Evolutionary conservation across 2,113 vertebrate genomes (phyloP).

Genomic region (Chrysochloris asiatica): DNA sequence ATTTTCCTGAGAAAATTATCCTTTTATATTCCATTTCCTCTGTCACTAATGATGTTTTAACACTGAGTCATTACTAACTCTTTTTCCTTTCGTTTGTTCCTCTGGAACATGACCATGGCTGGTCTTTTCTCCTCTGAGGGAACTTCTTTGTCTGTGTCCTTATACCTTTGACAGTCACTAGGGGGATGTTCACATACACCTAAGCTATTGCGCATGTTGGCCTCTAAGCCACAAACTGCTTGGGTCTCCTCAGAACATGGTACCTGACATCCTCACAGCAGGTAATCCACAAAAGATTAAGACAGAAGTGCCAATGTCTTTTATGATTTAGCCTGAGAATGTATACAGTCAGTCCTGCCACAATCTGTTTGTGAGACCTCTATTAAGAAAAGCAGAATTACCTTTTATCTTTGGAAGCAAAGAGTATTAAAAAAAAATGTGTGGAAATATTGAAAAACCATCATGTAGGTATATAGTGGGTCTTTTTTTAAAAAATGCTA

Average conservation of each 20-base stretch:
- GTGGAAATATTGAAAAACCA: background rate
- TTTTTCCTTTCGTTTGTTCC: background rate
- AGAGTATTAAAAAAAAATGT: background rate
- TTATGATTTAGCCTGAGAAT: background rate
- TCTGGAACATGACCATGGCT: background rate
- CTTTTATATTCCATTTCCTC: background rate
- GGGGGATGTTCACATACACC: background rate
- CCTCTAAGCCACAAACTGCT: background rate
- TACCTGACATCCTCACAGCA: background rate
- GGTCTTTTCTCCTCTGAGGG: background rate
- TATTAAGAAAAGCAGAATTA: background rate
- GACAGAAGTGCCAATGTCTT: background rate
- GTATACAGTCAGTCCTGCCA: background rate
- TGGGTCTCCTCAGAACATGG: background rate
- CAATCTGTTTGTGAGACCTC: background rate
- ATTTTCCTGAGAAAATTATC: background rate
- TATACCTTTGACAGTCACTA: background rate
- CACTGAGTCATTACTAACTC: background rate
- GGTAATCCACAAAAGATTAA: background rate
- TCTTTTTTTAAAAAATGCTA: no score
- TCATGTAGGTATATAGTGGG: accelerated
- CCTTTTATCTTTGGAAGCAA: background rate
- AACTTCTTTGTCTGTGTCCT: background rate
- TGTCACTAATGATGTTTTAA: background rate
- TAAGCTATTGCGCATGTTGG: background rate